These are phyloP conservation scores for Astropecten irregularis DNA, from an alignment of 53 echinoderm and acorn worm genomes.

Conservation along the genomic window DNA sequence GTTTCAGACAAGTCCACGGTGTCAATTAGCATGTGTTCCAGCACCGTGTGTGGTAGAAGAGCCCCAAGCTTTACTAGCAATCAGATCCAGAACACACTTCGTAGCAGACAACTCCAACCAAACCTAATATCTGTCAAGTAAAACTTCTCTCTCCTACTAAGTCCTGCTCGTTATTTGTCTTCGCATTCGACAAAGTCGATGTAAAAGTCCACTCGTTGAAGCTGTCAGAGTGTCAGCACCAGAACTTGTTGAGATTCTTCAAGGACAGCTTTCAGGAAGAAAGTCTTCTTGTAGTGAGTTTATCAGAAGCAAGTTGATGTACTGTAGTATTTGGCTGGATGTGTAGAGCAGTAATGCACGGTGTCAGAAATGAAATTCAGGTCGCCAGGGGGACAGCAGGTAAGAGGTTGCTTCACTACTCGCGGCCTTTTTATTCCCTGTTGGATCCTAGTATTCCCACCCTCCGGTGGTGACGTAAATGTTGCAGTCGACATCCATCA, in stretches of 20 bases:
- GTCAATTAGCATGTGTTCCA: conserved; percentile 27
- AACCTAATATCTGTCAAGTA: not conserved
- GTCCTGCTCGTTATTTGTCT: not conserved
- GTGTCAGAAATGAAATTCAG: conserved; percentile 33
- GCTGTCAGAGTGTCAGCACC: no score
- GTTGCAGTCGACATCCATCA: conserved; percentile 41
- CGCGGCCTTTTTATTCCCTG: conserved; percentile 60
- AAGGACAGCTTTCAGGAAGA: no score
- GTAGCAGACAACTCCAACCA: not conserved
- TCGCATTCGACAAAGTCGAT: not conserved
- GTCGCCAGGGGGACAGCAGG: conserved; percentile 26
- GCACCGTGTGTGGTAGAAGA: conserved; percentile 39
- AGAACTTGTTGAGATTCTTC: no score
- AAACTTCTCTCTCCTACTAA: not conserved
- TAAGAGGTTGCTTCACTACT: conserved; percentile 5
- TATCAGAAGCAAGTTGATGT: no score
- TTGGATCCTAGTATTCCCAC: conserved; percentile 43
- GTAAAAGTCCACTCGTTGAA: conserved; percentile 7
- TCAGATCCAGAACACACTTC: conserved; percentile 11
- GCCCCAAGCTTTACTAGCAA: conserved; percentile 22
- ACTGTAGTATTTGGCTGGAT: not conserved
- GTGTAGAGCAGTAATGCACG: conserved; percentile 3
- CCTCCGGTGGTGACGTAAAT: conserved; percentile 61
- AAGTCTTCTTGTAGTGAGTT: no score
- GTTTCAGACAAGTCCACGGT: conserved; percentile 12